These are phyloP conservation scores for Ochropleura plecta DNA, from an alignment of 2,888 invertebrate genomes.

Conservation along the genomic window DNA sequence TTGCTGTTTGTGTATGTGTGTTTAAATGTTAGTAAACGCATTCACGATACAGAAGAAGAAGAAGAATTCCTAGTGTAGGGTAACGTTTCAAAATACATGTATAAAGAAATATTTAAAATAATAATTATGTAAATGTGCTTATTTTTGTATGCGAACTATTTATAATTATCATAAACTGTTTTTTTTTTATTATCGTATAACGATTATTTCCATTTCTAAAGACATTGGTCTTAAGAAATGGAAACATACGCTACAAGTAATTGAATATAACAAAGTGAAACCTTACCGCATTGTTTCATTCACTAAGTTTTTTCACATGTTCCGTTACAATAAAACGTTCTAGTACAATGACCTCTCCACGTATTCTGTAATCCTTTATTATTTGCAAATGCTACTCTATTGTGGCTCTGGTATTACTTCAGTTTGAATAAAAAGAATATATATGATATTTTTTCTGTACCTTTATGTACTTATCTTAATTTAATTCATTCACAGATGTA, in stretches of 20 bases:
- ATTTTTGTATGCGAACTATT: no score
- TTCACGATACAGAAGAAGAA: no score
- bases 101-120: no score
- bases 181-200: no score
- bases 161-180: no score
- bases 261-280: constrained; percentile 62
- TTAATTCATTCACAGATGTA: neutral
- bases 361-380: constrained; percentile 79
- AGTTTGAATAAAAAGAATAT: neutral
- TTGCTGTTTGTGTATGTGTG: no score
- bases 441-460: neutral
- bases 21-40: no score
- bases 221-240: constrained; percentile 2
- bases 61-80: no score
- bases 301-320: constrained; percentile 66
- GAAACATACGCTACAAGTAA: constrained; percentile 24
- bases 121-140: no score
- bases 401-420: constrained; percentile 26
- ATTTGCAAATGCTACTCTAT: constrained; percentile 68
- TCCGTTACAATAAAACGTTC: constrained; percentile 66
- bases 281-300: constrained; percentile 65
- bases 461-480: neutral
- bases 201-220: no score
- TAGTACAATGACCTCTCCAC: constrained; percentile 78
- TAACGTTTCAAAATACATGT: no score